These are phyloP conservation scores for Antheraea mylitta DNA, from an alignment of 1,140 invertebrate genomes.

Conservation along the genomic window DNA sequence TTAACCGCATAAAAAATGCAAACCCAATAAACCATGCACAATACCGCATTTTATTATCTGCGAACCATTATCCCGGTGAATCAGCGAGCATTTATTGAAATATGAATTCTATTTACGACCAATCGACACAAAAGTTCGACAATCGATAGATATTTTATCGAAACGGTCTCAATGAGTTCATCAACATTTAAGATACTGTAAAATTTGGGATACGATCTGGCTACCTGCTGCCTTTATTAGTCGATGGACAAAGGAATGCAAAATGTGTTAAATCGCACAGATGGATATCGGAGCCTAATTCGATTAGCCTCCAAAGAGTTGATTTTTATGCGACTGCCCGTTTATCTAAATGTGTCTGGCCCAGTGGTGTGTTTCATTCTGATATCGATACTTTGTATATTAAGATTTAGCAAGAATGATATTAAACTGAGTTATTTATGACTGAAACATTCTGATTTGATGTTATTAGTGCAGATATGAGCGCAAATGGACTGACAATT, in stretches of 20 bases:
- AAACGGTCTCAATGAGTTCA: slow-evolving; percentile 60
- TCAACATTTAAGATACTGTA: slow-evolving; percentile 60
- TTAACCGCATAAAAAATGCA: slow-evolving; percentile 1
- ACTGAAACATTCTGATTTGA: neutral
- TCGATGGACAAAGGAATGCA: slow-evolving; percentile 68
- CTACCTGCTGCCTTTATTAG: slow-evolving; percentile 72
- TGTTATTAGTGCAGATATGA: neutral
- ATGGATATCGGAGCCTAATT: slow-evolving; percentile 72
- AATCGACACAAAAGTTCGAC: slow-evolving; percentile 41
- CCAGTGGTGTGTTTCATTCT: slow-evolving; percentile 37
- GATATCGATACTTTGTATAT: slow-evolving; percentile 8
- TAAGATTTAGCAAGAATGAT: neutral
- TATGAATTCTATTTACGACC: slow-evolving; percentile 35
- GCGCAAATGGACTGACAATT: neutral
- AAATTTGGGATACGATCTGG: slow-evolving; percentile 44
- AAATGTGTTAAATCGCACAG: slow-evolving; percentile 72
- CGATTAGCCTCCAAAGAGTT: slow-evolving; percentile 71
- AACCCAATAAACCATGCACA: slow-evolving; percentile 9
- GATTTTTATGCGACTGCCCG: slow-evolving; percentile 69
- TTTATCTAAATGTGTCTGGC: slow-evolving; percentile 58
- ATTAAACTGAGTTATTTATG: neutral
- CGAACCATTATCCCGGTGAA: slow-evolving; percentile 20
- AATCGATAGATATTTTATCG: slow-evolving; percentile 49
- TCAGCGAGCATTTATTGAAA: slow-evolving; percentile 34
- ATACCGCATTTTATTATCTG: slow-evolving; percentile 19